These are phyloP conservation scores for Lasioglossum baleicum DNA, from an alignment of 1,140 invertebrate species.

Conservation along the genomic window DNA sequence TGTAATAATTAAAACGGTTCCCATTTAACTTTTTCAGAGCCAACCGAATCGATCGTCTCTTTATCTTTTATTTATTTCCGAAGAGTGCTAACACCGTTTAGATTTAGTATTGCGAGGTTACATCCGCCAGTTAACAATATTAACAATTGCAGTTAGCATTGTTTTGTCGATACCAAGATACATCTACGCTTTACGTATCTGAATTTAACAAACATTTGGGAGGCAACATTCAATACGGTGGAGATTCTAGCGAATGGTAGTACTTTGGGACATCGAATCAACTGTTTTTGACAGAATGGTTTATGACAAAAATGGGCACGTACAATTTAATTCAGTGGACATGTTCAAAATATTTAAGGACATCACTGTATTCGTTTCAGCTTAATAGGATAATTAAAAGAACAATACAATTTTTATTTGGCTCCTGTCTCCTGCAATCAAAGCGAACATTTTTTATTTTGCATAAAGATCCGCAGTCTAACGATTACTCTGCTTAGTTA, in stretches of 20 bases:
- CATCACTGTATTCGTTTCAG: too few species aligned
- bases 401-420: too few species aligned
- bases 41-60: not conserved
- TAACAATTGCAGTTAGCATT: not conserved
- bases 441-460: too few species aligned
- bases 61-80: constrained; percentile 11
- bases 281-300: not conserved
- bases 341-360: too few species aligned
- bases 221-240: constrained; percentile 47
- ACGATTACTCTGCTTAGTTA: too few species aligned
- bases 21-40: not conserved
- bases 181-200: constrained; percentile 21
- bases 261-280: not conserved
- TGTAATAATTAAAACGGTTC: constrained; percentile 1
- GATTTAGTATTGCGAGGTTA: not conserved
- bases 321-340: too few species aligned
- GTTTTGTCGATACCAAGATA: not conserved
- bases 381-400: too few species aligned
- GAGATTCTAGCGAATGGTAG: not conserved
- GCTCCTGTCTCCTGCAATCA: too few species aligned
- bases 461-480: too few species aligned
- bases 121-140: not conserved
- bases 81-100: constrained; percentile 43
- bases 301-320: too few species aligned
- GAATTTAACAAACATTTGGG: constrained; percentile 21